These are phyloP conservation scores for Protaetia brevitarsis DNA, from an alignment of 1,140 invertebrate species.

Conservation along the genomic window DNA sequence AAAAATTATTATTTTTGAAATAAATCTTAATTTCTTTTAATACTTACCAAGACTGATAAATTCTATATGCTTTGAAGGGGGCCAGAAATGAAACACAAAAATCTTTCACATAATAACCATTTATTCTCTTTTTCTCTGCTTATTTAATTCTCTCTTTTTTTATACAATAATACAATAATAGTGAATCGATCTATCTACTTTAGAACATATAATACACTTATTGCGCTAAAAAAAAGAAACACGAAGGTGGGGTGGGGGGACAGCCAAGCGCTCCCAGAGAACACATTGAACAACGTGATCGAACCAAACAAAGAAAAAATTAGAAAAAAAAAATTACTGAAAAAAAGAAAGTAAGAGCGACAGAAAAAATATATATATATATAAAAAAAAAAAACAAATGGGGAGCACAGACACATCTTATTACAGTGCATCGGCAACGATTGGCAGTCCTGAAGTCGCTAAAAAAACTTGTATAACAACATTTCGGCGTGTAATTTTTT, in stretches of 20 bases:
- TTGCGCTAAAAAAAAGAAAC: background rate
- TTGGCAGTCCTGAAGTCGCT: background rate
- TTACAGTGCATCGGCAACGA: slow-evolving; percentile 7
- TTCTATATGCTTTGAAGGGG: too few relatives aligned
- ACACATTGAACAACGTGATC: too few relatives aligned
- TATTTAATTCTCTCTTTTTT: slow-evolving; percentile 4
- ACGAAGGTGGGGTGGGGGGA: background rate
- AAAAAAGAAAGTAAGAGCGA: background rate
- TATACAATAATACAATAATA: slow-evolving; percentile 13
- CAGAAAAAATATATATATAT: background rate
- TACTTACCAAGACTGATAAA: too few relatives aligned
- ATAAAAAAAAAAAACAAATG: background rate
- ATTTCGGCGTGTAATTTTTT: background rate
- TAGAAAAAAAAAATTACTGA: background rate
- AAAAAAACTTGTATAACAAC: too few relatives aligned
- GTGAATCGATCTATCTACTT: background rate
- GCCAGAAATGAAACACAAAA: too few relatives aligned
- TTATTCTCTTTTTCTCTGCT: background rate
- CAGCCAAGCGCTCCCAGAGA: slow-evolving; percentile 6
- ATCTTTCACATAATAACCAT: background rate
- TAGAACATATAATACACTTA: slow-evolving; percentile 15
- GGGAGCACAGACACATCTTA: background rate
- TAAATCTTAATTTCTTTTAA: too few relatives aligned
- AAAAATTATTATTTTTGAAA: too few relatives aligned
- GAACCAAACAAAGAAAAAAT: background rate